Base-by-base conservation (phyloP, 2,888 invertebrate species). In the Diarsia rubi region DNA sequence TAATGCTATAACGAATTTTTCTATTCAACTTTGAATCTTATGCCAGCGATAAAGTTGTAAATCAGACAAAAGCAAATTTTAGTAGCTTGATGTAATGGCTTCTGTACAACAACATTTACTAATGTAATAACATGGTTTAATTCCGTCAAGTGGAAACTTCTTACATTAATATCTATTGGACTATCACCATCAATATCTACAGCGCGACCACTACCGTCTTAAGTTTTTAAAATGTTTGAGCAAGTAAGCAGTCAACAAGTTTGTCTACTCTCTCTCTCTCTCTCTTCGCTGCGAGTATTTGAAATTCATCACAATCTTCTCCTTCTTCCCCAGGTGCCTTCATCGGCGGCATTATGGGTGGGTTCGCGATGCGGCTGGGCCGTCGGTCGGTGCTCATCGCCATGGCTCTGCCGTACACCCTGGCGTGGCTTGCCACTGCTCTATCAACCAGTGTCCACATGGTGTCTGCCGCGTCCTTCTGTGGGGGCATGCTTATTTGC, bases 351-450 rank as follows among this genome's bases (percentile, higher is more conserved):
- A 97, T 98, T 81, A 95, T 98, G 57, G 98, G 98, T 0, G 98
- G 98, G n/a, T 96, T 98, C 88, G 97, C 98, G 75, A 98, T 98
- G 97, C 97, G 98, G 44, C 97, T 98, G 87, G 98, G 98, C 52
- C 95, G 98, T 27, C 97, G 98, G 67, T 96, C 97, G 54, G 97
- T 98, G 16, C 95, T 98, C 19, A 96, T 98, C 24, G 96, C 97
- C 14, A 97, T 98, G 8, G 98, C 98, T 0, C 94, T 98, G 47
- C 98, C 98, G 0, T 97, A 98, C 91, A 97, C 98, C 3, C 96
- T 97, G 67, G 98, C 98, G 31, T 99, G 98, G 98, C 95, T 98
- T 63, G 96, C 98, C 59, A 98, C 98, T 0, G 97, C 98, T 0
- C 97, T 98, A 72, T 98, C 98, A 0, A 97, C 97, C 75, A 97